phyloP scores from a whole-genome alignment of 1,140 invertebrate genomes.

The Zaprionus nigranus region DNA sequence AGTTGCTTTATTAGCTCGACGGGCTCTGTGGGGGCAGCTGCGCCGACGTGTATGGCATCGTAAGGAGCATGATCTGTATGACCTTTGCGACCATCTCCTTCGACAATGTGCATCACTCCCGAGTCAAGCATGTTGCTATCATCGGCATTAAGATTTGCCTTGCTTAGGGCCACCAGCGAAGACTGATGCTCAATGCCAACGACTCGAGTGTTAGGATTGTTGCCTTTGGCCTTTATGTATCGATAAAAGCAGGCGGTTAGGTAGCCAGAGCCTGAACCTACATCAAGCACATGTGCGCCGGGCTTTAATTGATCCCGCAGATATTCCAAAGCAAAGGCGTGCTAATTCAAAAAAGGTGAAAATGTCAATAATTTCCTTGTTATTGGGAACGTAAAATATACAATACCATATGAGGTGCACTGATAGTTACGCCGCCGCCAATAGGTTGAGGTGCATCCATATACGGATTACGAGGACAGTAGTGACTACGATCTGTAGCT shows the following conservation, averaged over 20 bases:
- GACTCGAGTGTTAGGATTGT: constrained; percentile 88
- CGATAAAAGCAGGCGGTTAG: constrained; percentile 96
- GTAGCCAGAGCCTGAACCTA: constrained; percentile 98
- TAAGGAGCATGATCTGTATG: constrained; percentile 91
- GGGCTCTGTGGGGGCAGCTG: constrained; percentile 92
- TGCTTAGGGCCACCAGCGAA: constrained; percentile 91
- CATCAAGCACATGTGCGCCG: constrained; percentile 94
- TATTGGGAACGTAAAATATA: not conserved
- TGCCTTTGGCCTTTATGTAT: constrained; percentile 59
- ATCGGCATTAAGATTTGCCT: constrained; percentile 91
- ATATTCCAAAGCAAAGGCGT: constrained; percentile 96
- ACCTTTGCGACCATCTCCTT: constrained; percentile 94
- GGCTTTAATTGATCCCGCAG: constrained; percentile 92
- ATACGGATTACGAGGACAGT: constrained; percentile 89
- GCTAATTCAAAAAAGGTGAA: constrained; percentile 84
- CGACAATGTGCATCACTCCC: constrained; percentile 88
- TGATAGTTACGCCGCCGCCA: constrained; percentile 96
- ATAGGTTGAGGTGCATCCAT: constrained; percentile 95
- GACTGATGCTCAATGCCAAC: constrained; percentile 97
- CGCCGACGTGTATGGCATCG: constrained; percentile 90
- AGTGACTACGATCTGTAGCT: constrained; percentile 92
- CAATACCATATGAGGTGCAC: constrained; percentile 98
- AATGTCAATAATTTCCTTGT: not conserved
- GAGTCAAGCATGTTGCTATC: constrained; percentile 88
- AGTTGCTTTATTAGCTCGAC: constrained; percentile 88